These are phyloP conservation scores for Gallinago nigripennis DNA, from an alignment of 2,797 vertebrate genomes.

Conservation along the genomic window DNA sequence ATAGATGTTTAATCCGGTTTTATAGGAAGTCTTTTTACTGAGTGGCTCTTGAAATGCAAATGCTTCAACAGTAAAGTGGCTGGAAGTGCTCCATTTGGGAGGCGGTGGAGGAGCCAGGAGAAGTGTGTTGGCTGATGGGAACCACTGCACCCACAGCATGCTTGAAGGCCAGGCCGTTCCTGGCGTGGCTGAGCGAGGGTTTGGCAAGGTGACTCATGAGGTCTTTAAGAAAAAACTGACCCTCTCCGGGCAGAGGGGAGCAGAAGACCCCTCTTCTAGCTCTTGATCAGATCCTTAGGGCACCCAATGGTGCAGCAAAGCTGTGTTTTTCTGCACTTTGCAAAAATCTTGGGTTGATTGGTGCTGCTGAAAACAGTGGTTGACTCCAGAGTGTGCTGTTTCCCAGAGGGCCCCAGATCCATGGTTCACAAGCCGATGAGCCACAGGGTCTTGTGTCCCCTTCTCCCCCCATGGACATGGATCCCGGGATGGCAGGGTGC, in stretches of 20 bases:
- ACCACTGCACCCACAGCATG: fast-evolving
- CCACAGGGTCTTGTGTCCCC: fast-evolving
- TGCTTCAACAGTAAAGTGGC: neutral
- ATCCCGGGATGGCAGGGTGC: fast-evolving
- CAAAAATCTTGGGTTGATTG: neutral
- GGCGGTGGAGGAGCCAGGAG: neutral
- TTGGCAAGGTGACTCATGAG: neutral
- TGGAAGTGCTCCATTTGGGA: neutral
- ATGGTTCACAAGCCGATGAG: neutral
- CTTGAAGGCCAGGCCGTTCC: neutral
- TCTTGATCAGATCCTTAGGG: neutral
- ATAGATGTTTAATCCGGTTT: neutral
- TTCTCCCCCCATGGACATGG: neutral
- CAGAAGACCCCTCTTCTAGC: neutral
- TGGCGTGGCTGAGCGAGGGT: neutral
- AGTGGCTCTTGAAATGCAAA: neutral
- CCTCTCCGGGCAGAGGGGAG: neutral
- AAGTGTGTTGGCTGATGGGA: neutral
- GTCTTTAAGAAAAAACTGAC: neutral
- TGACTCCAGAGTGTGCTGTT: neutral
- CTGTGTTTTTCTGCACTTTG: fast-evolving
- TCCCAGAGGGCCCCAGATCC: neutral
- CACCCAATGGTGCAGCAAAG: neutral
- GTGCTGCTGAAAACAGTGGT: neutral
- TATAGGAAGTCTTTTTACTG: neutral